Percentiles rank a stretch among this genome's conserved stretches.
Evolutionary conservation across 2,888 invertebrate genomes (phyloP).

Genomic region (Caenorhabditis macrosperma): DNA sequence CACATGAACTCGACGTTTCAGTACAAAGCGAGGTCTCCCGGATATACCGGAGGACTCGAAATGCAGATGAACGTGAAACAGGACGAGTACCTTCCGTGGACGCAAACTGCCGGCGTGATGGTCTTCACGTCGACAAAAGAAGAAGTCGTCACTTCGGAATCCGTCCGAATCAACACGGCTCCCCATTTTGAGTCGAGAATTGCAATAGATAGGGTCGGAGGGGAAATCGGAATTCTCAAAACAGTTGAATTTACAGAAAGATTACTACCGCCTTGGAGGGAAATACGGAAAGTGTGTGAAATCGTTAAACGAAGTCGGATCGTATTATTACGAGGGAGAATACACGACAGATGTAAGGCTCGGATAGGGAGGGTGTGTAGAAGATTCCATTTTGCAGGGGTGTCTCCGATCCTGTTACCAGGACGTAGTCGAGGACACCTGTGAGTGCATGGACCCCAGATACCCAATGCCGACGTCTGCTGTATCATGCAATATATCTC

Average conservation of each 20-base stretch:
- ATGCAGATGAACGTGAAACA: slow-evolving; percentile 63
- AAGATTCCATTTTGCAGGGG: slow-evolving; percentile 59
- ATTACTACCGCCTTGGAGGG: slow-evolving; percentile 67
- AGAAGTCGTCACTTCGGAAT: slow-evolving; percentile 68
- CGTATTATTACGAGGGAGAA: slow-evolving; percentile 69
- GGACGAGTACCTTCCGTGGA: slow-evolving; percentile 67
- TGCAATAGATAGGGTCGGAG: slow-evolving; percentile 20
- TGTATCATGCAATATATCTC: slow-evolving; percentile 54
- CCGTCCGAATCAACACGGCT: slow-evolving; percentile 59
- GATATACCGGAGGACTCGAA: slow-evolving; percentile 58
- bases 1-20: slow-evolving; percentile 55
- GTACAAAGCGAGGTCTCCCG: slow-evolving; percentile 55
- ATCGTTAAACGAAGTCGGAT: slow-evolving; percentile 55
- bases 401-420: slow-evolving; percentile 72
- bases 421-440: slow-evolving; percentile 54
- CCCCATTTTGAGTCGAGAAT: slow-evolving; percentile 56
- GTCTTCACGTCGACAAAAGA: slow-evolving; percentile 62
- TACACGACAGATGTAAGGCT: slow-evolving; percentile 71
- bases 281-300: slow-evolving; percentile 68
- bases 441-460: slow-evolving; percentile 72
- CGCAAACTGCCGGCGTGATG: slow-evolving; percentile 63
- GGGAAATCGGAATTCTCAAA: background rate
- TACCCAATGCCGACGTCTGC: slow-evolving; percentile 62
- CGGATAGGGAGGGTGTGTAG: too few relatives aligned
- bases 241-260: slow-evolving; percentile 53